phyloP scores from a whole-genome alignment of 64 coral and sea anemone species.

The Montipora sp. region DNA sequence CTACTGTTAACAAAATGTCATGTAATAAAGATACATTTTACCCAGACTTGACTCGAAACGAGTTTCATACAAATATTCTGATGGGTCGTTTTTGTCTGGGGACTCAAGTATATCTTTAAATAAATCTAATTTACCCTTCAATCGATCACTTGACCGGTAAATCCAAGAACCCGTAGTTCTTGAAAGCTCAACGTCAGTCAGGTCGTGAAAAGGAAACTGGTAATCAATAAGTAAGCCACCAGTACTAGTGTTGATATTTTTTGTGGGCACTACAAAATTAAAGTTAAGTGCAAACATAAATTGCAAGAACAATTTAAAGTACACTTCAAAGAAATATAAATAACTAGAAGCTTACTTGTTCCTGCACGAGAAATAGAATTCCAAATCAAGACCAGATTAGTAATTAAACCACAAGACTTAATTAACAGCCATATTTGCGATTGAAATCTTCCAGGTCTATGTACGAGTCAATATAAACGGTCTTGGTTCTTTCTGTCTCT shows the following conservation, averaged over 20 bases:
- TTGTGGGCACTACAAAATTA: not conserved
- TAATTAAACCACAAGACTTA: not conserved
- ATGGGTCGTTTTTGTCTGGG: conserved; percentile 44
- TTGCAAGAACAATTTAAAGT: not conserved
- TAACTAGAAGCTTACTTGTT: not conserved
- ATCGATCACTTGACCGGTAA: not conserved
- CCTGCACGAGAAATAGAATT: not conserved
- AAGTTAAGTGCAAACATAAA: not conserved
- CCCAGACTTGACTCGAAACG: conserved; percentile 46
- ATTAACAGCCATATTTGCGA: not conserved
- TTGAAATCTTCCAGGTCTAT: not conserved
- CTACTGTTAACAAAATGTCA: conserved; percentile 36
- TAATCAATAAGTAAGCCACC: not conserved
- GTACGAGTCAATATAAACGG: not conserved
- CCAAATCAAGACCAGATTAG: not conserved
- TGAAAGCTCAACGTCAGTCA: not conserved
- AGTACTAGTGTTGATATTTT: not conserved
- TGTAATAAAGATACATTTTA: conserved; percentile 40
- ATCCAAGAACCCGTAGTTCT: not conserved
- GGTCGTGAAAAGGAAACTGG: conserved; percentile 2
- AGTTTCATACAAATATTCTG: not conserved
- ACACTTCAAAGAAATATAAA: not conserved
- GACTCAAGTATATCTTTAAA: conserved; percentile 42
- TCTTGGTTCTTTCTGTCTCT: not conserved
- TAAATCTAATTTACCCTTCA: conserved; percentile 23